A percentile compares a stretch with the other conserved stretches of the same genome.
Evolutionary conservation across 35 echinoderm and acorn worm species (phyloP).

Genomic region (Lytechinus pictus): DNA sequence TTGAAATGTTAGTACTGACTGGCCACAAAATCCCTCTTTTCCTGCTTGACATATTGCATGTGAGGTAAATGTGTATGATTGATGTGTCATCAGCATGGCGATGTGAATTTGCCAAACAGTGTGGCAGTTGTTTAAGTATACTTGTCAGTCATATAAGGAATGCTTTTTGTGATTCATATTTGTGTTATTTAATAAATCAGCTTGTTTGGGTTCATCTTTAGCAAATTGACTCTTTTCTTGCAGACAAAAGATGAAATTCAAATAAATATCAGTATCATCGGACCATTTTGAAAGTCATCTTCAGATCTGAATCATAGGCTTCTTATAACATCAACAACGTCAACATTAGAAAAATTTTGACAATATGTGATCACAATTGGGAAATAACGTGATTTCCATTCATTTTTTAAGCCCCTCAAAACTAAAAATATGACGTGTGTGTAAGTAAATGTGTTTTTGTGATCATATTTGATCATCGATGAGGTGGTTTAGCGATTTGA

Average conservation of each 20-base stretch:
- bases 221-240: conserved; percentile 1
- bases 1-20: neutral
- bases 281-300: neutral
- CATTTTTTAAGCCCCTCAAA: no score
- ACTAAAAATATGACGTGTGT: no score
- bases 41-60: neutral
- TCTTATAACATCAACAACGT: no score
- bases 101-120: neutral
- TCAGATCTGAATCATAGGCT: no score
- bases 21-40: neutral
- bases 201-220: neutral
- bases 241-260: neutral
- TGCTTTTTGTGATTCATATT: neutral
- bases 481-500: no score
- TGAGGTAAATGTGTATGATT: conserved; percentile 3
- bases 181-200: neutral
- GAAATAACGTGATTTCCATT: no score
- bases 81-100: neutral
- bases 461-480: no score
- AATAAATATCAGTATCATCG: neutral
- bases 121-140: neutral
- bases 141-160: neutral
- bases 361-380: no score
- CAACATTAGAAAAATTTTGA: no score
- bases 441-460: no score